These are phyloP conservation scores for Hirtodrosophila histrioides DNA, from an alignment of 2,888 invertebrate genomes.

Conservation along the genomic window DNA sequence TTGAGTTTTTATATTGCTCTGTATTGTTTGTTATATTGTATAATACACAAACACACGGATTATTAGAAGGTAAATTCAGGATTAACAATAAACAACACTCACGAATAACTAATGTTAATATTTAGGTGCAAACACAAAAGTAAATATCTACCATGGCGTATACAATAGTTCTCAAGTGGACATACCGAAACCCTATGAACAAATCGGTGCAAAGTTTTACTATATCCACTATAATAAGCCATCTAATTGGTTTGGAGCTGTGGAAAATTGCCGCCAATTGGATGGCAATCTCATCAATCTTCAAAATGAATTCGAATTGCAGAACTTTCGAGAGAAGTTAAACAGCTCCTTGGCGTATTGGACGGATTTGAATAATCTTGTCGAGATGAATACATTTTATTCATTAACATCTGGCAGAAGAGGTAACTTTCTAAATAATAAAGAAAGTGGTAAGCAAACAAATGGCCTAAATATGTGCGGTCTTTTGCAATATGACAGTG, in stretches of 20 bases:
- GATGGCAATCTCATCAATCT: constrained; percentile 32
- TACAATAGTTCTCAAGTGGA: not conserved
- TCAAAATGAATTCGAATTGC: constrained; percentile 4
- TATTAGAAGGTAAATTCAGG: constrained; percentile 11
- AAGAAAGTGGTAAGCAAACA: too few relatives aligned
- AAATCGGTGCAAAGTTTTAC: constrained; percentile 32
- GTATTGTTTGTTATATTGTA: not conserved
- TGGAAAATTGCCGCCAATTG: constrained; percentile 12
- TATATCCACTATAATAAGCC: not conserved
- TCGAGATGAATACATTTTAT: fast-evolving
- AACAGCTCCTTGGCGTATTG: constrained; percentile 9
- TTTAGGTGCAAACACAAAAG: not conserved
- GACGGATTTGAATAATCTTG: constrained; percentile 46
- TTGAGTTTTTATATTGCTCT: not conserved
- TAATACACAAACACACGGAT: not conserved
- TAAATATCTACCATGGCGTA: not conserved
- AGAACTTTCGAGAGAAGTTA: not conserved
- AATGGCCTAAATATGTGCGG: constrained; percentile 8
- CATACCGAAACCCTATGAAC: constrained; percentile 11
- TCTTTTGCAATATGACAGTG: not conserved
- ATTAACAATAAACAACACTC: too few relatives aligned
- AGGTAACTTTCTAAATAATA: not conserved
- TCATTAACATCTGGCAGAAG: constrained; percentile 23
- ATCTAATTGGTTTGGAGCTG: constrained; percentile 39
- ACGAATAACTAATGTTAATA: not conserved